Evolutionary conservation across 2,113 vertebrate genomes (phyloP).

Genomic region (Leiothrix lutea): DNA sequence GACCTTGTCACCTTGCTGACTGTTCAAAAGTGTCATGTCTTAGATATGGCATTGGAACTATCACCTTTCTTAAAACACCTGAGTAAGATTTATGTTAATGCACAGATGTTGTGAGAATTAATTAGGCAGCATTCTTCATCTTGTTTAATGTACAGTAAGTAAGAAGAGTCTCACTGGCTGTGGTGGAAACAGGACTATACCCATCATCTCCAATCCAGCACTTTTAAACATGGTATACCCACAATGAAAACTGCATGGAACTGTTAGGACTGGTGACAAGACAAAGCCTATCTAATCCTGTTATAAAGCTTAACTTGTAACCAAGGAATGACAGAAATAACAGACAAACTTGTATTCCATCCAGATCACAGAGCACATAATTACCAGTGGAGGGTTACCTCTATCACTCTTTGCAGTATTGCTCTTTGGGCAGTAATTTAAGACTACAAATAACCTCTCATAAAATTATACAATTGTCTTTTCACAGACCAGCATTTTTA

Average conservation of each 20-base stretch:
- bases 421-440: neutral
- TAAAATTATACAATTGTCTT: neutral
- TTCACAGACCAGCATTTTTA: neutral
- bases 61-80: neutral
- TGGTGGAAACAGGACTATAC: neutral
- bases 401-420: neutral
- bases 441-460: neutral
- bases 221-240: neutral
- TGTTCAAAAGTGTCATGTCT: neutral
- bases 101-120: neutral
- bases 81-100: neutral
- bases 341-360: neutral
- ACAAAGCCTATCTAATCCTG: neutral
- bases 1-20: neutral
- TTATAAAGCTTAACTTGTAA: neutral
- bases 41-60: neutral
- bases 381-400: neutral
- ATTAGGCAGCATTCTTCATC: neutral
- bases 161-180: neutral
- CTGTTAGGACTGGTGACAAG: neutral
- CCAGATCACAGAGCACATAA: neutral
- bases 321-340: neutral
- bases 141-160: neutral
- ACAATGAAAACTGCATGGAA: neutral
- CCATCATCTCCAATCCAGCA: neutral